These are phyloP conservation scores for Oxyruncus cristatus DNA, from an alignment of 2,113 vertebrate species.

Conservation along the genomic window DNA sequence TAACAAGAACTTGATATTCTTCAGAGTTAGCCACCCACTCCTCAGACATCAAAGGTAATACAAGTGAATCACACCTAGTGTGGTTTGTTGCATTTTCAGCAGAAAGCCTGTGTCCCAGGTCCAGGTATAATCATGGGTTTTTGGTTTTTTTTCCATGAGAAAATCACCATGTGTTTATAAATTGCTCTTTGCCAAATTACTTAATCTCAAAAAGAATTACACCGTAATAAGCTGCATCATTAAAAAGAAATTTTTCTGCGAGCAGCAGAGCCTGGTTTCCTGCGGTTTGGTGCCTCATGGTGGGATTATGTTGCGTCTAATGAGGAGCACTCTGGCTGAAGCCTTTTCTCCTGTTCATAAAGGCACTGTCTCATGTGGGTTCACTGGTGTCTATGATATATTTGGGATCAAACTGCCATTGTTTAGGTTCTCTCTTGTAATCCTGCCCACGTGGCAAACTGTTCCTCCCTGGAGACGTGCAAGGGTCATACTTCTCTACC, in stretches of 20 bases:
- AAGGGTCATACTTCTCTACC: background rate
- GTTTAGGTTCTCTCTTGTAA: background rate
- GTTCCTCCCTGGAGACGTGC: background rate
- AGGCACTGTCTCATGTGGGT: background rate
- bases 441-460: background rate
- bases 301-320: slow-evolving; percentile 22
- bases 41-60: background rate
- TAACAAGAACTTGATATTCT: background rate
- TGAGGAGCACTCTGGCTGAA: slow-evolving; percentile 9
- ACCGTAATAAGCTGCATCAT: slow-evolving; percentile 16
- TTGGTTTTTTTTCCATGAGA: background rate
- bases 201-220: background rate
- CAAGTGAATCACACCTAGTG: background rate
- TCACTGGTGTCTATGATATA: background rate
- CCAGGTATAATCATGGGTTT: background rate
- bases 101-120: background rate
- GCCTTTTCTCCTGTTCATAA: slow-evolving; percentile 31
- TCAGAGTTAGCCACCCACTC: background rate
- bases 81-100: background rate
- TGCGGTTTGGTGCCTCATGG: background rate
- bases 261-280: slow-evolving; percentile 12
- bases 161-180: background rate
- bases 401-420: background rate
- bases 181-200: background rate
- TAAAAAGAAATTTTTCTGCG: slow-evolving; percentile 10